Percentiles rank a stretch among this genome's conserved stretches.
These are phyloP conservation scores for Nemopilema nomurai DNA, from an alignment of 30 jellyfish, hydroid and myxozoan genomes.

Conservation along the genomic window DNA sequence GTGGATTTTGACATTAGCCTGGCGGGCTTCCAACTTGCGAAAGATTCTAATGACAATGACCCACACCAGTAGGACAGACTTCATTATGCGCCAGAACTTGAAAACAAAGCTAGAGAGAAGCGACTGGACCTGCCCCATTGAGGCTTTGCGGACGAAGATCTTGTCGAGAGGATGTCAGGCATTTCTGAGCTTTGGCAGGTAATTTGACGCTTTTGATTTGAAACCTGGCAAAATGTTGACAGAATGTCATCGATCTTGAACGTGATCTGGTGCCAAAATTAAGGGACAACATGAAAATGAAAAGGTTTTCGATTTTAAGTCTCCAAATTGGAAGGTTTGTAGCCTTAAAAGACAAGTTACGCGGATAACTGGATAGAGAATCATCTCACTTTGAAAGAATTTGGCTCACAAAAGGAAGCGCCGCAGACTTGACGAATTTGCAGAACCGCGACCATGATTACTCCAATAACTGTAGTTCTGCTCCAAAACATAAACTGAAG, in stretches of 20 bases:
- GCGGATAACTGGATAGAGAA: no score
- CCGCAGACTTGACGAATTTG: no score
- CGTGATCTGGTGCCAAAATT: no score
- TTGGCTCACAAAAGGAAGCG: no score
- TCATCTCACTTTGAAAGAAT: no score
- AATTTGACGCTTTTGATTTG: neutral
- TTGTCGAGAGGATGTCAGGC: slow-evolving; percentile 71
- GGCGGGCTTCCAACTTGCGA: neutral
- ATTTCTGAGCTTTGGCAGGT: slow-evolving; percentile 72
- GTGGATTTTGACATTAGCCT: neutral
- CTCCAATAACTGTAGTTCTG: no score
- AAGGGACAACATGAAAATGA: no score
- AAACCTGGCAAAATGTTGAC: neutral
- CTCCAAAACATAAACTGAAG: no score
- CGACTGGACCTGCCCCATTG: slow-evolving; percentile 26
- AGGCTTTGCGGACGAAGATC: slow-evolving; percentile 44
- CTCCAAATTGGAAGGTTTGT: no score
- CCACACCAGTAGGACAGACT: slow-evolving; percentile 70
- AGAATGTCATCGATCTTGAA: neutral
- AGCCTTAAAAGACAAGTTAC: no score
- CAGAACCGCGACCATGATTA: no score
- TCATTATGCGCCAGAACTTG: slow-evolving; percentile 40
- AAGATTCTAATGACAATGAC: slow-evolving; percentile 30
- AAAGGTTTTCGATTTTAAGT: no score
- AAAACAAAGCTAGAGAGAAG: slow-evolving; percentile 19